Conservation (phyloP, 37 sponge, comb jelly and placozoan species). For the Axinella damicornis region DNA sequence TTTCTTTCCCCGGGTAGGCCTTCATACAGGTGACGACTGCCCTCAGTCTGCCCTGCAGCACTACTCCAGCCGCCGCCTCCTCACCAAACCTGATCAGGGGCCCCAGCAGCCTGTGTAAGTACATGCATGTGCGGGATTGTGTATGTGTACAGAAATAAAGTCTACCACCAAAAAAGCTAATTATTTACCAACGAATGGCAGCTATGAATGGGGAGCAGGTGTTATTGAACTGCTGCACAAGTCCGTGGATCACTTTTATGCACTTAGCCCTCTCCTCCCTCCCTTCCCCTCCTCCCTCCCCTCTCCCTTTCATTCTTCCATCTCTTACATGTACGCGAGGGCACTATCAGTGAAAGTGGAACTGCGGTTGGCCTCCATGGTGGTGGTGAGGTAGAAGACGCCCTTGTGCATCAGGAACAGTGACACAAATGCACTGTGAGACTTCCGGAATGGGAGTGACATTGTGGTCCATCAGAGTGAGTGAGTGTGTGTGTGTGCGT, state of each 20-base stretch:
- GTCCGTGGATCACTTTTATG: too few species aligned
- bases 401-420: conserved; percentile 33
- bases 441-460: not conserved
- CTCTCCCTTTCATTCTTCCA: too few species aligned
- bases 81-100: conserved; percentile 24
- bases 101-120: conserved; percentile 44
- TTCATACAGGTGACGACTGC: conserved; percentile 13
- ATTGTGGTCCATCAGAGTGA: conserved; percentile 20
- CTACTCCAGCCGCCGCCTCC: conserved; percentile 44
- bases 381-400: conserved; percentile 29
- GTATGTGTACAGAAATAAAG: not conserved
- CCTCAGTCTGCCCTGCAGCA: conserved; percentile 67
- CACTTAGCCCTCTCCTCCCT: too few species aligned
- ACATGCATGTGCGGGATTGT: not conserved
- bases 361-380: conserved; percentile 11
- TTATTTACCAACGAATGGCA: too few species aligned
- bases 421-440: not conserved
- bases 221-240: too few species aligned
- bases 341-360: conserved; percentile 27
- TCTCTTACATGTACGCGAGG: conserved; percentile 4
- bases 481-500: not conserved
- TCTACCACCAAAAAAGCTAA: too few species aligned
- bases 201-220: too few species aligned
- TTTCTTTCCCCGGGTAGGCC: not conserved
- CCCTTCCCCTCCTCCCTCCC: too few species aligned